These are phyloP conservation scores for Rambutsinella grinnellia DNA, from an alignment of 2,888 invertebrate genomes.

Conservation along the genomic window DNA sequence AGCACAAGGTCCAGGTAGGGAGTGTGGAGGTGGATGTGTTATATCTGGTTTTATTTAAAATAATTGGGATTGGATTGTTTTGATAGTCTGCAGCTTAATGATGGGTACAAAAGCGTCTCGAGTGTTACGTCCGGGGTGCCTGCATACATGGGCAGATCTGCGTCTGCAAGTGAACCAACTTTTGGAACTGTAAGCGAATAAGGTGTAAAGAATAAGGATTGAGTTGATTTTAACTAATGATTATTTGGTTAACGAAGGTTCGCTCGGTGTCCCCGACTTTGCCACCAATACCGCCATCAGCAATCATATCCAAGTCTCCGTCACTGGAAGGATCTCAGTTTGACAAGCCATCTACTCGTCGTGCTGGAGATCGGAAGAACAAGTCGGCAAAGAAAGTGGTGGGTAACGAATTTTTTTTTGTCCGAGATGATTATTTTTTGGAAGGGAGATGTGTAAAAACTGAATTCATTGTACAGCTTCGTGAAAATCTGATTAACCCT, in stretches of 20 bases:
- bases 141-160: conserved; percentile 8
- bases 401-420: neutral
- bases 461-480: conserved; percentile 17
- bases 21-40: too few relatives aligned
- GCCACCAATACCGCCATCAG: conserved; percentile 6
- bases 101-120: conserved; percentile 32
- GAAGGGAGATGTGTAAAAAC: too few relatives aligned
- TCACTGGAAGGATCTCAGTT: conserved; percentile 45
- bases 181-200: conserved; percentile 31
- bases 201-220: too few relatives aligned
- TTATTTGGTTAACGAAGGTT: conserved; percentile 12
- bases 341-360: conserved; percentile 9
- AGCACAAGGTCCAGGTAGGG: too few relatives aligned
- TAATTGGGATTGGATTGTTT: too few relatives aligned
- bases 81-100: conserved; percentile 28
- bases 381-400: conserved; percentile 36
- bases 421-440: too few relatives aligned
- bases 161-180: conserved; percentile 16
- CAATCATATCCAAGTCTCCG: conserved; percentile 28
- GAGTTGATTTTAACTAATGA: neutral
- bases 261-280: conserved; percentile 24
- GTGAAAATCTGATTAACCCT: conserved; percentile 32
- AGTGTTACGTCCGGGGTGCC: conserved; percentile 32
- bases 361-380: conserved; percentile 36
- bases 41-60: too few relatives aligned